Percentiles rank a stretch among this genome's conserved stretches.
phyloP scores from a whole-genome alignment of 2,797 vertebrate species.

The Lutjanus argentimaculatus region DNA sequence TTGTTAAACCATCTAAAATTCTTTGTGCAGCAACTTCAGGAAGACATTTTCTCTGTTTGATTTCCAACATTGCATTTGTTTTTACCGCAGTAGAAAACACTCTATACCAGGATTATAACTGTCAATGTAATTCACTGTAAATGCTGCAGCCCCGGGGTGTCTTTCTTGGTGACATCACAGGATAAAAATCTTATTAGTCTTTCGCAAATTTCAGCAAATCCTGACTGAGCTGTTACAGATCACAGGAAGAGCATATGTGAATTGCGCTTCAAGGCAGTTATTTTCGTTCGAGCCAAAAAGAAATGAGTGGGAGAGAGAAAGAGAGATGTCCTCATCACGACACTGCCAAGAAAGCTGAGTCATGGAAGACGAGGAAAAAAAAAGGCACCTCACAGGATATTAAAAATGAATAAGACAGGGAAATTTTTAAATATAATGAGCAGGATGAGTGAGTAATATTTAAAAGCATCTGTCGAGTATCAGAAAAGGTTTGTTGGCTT shows the following conservation, averaged over 20 bases:
- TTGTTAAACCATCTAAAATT: constrained; percentile 3
- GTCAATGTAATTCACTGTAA: constrained; percentile 2
- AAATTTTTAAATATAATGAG: constrained; percentile 39
- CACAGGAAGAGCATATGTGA: constrained; percentile 45
- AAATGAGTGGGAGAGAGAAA: constrained; percentile 55
- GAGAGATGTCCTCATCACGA: constrained; percentile 68
- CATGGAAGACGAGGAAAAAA: constrained; percentile 69
- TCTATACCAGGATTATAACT: neutral
- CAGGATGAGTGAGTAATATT: constrained; percentile 17
- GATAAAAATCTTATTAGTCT: constrained; percentile 39
- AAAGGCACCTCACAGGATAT: constrained; percentile 41
- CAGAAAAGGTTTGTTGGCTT: constrained; percentile 5
- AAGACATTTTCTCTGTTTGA: neutral
- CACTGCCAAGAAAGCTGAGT: constrained; percentile 82
- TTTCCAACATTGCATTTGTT: neutral
- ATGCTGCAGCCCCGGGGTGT: constrained; percentile 21
- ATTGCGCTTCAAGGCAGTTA: constrained; percentile 50
- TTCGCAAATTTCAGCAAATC: constrained; percentile 52
- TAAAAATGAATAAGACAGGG: constrained; percentile 49
- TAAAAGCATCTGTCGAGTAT: constrained; percentile 31
- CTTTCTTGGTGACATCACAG: constrained; percentile 27
- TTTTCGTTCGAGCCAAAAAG: constrained; percentile 51
- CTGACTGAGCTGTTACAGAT: constrained; percentile 44
- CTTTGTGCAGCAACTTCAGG: neutral
- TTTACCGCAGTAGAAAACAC: constrained; percentile 3